These are phyloP conservation scores for Heterotilapia buettikoferi DNA, from an alignment of 2,113 vertebrate genomes.

Conservation along the genomic window DNA sequence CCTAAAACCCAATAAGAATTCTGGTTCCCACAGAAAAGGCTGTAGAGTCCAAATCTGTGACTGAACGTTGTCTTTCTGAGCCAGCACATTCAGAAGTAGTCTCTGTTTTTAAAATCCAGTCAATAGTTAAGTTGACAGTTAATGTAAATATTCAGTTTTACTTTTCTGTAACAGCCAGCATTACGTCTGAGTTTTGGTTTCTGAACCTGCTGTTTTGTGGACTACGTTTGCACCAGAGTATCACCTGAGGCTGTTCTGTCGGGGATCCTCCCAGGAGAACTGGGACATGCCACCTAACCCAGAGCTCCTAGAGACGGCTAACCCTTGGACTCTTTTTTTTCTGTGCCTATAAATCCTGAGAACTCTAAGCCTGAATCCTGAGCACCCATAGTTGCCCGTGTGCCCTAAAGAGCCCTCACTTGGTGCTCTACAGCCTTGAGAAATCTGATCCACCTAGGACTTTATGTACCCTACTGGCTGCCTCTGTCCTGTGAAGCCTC, in stretches of 20 bases:
- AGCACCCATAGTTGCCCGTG: background rate
- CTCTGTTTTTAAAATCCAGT: background rate
- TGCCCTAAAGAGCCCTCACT: background rate
- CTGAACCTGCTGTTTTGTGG: background rate
- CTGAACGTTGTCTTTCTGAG: background rate
- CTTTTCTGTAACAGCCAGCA: background rate
- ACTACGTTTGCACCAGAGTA: background rate
- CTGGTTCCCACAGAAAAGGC: background rate
- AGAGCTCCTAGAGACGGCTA: background rate
- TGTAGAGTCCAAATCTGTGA: background rate
- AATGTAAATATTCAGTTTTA: background rate
- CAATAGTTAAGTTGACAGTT: background rate
- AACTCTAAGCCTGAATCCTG: background rate
- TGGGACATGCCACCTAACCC: background rate
- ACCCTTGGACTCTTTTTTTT: background rate
- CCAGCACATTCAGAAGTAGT: background rate
- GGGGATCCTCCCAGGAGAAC: background rate
- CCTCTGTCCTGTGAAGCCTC: background rate
- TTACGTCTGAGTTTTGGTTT: background rate
- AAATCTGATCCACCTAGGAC: background rate
- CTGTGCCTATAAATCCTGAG: background rate
- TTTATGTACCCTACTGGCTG: background rate
- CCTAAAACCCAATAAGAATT: background rate
- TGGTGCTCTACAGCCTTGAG: background rate
- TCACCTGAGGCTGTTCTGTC: background rate